Evolutionary conservation across 1,140 invertebrate species (phyloP).

Genomic region (Sycobia sp.): DNA sequence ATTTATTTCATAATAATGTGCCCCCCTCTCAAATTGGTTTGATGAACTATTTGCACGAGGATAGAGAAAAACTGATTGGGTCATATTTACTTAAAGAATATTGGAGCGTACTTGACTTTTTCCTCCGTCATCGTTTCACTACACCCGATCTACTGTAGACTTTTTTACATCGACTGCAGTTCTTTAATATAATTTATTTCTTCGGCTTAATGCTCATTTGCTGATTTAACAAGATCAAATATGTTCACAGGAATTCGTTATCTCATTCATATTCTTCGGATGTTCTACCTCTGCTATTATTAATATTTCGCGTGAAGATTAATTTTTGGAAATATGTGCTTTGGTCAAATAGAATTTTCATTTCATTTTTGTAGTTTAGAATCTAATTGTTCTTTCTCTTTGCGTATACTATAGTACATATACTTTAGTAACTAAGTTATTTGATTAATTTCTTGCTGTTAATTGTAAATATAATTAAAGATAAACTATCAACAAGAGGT

Average conservation of each 20-base stretch:
- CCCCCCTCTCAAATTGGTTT: slow-evolving; percentile 51
- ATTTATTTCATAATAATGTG: slow-evolving; percentile 51
- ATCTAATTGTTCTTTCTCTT: too few species aligned
- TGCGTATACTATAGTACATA: too few species aligned
- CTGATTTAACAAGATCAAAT: slow-evolving; percentile 7
- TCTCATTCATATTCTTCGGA: too few species aligned
- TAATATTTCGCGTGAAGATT: too few species aligned
- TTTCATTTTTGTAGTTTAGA: too few species aligned
- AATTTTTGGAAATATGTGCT: too few species aligned
- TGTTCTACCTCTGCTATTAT: too few species aligned
- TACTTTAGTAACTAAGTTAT: too few species aligned
- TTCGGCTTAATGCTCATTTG: not conserved
- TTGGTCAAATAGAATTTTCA: too few species aligned
- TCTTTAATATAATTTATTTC: slow-evolving; percentile 18
- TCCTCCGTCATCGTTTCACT: not conserved
- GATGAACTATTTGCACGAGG: slow-evolving; percentile 56
- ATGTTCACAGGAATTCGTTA: not conserved
- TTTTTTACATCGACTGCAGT: not conserved
- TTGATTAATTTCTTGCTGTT: too few species aligned
- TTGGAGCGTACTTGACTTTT: slow-evolving; percentile 23
- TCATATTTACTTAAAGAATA: slow-evolving; percentile 55
- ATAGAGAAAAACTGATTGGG: slow-evolving; percentile 56
- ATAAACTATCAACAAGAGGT: too few species aligned
- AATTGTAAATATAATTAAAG: too few species aligned
- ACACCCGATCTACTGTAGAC: not conserved